These are phyloP conservation scores for Apis cerana DNA, from an alignment of 1,140 invertebrate genomes.

Conservation along the genomic window DNA sequence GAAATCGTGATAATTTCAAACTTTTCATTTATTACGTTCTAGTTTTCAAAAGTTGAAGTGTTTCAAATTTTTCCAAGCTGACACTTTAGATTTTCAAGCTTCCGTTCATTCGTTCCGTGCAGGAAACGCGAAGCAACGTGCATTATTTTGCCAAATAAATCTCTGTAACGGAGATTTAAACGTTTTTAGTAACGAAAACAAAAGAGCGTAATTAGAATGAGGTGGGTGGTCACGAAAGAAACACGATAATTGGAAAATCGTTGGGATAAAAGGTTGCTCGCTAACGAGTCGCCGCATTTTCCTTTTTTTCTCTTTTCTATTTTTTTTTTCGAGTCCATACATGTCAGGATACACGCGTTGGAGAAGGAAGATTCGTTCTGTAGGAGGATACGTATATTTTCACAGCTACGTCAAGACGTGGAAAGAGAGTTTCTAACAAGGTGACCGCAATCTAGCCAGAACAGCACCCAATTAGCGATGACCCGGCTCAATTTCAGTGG, in stretches of 20 bases:
- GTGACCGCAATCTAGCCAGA: conserved; percentile 65
- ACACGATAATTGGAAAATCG: background rate
- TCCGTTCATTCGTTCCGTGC: too few relatives aligned
- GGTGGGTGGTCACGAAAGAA: background rate
- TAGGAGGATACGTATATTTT: conserved; percentile 54
- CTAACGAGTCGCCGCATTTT: conserved; percentile 1
- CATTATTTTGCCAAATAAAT: too few relatives aligned
- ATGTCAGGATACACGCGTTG: background rate
- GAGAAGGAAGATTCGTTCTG: conserved; percentile 14
- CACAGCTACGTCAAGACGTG: conserved; percentile 45
- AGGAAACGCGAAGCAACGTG: too few relatives aligned
- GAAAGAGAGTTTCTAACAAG: conserved; percentile 62
- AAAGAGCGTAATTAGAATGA: background rate
- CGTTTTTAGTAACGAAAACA: background rate
- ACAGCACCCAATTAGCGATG: conserved; percentile 70
- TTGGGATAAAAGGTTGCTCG: conserved; percentile 7
- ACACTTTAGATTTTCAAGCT: too few relatives aligned
- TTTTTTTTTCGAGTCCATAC: background rate
- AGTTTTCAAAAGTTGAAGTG: too few relatives aligned
- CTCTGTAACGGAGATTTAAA: too few relatives aligned
- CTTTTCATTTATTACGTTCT: background rate
- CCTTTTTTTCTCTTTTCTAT: background rate
- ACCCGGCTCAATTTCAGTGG: conserved; percentile 61
- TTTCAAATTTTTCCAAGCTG: too few relatives aligned
- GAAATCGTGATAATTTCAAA: background rate